Conservation (phyloP, 2,888 invertebrate species). For the Homarus gammarus region DNA sequence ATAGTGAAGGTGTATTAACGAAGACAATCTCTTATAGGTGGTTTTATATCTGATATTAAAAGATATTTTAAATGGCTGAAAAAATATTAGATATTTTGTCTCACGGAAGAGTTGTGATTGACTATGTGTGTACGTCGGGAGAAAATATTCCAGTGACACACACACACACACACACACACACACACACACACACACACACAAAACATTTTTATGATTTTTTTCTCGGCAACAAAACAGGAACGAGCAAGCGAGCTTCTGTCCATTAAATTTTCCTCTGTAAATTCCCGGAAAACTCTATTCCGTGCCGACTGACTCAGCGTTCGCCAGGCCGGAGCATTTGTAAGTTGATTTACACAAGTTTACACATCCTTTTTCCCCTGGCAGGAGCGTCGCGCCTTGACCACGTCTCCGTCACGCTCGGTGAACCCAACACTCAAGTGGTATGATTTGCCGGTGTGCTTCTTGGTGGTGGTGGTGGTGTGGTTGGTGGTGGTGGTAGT, state of each 20-base stretch:
- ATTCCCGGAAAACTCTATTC: conserved; percentile 42
- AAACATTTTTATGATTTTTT: not conserved
- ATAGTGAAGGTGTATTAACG: no score
- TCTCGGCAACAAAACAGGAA: not conserved
- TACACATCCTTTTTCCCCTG: conserved; percentile 42
- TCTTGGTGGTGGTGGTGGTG: not conserved
- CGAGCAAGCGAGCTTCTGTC: not conserved
- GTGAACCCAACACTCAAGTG: conserved; percentile 25
- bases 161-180: not conserved
- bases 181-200: conserved; percentile 4
- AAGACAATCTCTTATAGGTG: no score
- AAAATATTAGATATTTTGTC: no score
- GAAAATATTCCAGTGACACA: not conserved
- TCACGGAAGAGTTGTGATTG: no score
- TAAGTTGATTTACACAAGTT: conserved; percentile 60
- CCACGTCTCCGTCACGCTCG: not conserved
- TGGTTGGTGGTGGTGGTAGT: not conserved
- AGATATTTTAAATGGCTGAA: no score
- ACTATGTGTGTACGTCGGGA: no score
- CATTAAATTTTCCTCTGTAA: conserved; percentile 41
- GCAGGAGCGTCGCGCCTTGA: not conserved
- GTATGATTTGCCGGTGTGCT: conserved; percentile 41
- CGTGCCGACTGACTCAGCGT: conserved; percentile 43
- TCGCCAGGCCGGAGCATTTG: conserved; percentile 35
- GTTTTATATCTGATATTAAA: no score